Conservation (phyloP, 1,140 invertebrate species). For the Scaptomyza hsui region DNA sequence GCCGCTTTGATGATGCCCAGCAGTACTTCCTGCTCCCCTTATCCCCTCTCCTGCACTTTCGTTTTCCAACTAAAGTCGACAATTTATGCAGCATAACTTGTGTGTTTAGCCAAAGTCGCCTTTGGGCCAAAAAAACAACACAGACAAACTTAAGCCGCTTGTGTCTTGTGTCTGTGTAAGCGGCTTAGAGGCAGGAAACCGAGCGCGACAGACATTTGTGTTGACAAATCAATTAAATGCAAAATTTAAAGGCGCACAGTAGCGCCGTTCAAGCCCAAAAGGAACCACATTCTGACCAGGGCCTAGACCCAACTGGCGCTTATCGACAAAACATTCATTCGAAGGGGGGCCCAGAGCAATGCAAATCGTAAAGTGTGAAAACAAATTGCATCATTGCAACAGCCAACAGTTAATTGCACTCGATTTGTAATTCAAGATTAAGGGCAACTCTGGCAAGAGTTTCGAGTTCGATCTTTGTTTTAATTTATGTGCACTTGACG, state of each 20-base stretch:
- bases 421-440: constrained; percentile 83
- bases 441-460: constrained; percentile 60
- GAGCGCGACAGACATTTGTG: constrained; percentile 61
- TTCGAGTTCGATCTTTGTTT: constrained; percentile 63
- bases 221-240: constrained; percentile 82
- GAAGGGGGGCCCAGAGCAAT: constrained; percentile 31
- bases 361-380: constrained; percentile 82
- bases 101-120: constrained; percentile 57
- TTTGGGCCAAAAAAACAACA: constrained; percentile 1
- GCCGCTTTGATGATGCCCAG: constrained; percentile 58
- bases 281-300: constrained; percentile 10
- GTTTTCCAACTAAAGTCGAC: constrained; percentile 65
- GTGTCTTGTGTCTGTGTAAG: constrained; percentile 35
- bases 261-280: constrained; percentile 34
- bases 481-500: constrained; percentile 73
- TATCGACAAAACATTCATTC: constrained; percentile 72
- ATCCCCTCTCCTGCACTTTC: constrained; percentile 53
- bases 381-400: constrained; percentile 75
- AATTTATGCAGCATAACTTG: constrained; percentile 78
- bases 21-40: constrained; percentile 11
- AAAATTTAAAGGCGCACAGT: constrained; percentile 76
- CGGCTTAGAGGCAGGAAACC: constrained; percentile 67
- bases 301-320: constrained; percentile 50
- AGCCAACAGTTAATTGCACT: constrained; percentile 73
- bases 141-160: constrained; percentile 29